Conservation (phyloP, 2,888 invertebrate genomes). For the Mallateleia sp. region DNA sequence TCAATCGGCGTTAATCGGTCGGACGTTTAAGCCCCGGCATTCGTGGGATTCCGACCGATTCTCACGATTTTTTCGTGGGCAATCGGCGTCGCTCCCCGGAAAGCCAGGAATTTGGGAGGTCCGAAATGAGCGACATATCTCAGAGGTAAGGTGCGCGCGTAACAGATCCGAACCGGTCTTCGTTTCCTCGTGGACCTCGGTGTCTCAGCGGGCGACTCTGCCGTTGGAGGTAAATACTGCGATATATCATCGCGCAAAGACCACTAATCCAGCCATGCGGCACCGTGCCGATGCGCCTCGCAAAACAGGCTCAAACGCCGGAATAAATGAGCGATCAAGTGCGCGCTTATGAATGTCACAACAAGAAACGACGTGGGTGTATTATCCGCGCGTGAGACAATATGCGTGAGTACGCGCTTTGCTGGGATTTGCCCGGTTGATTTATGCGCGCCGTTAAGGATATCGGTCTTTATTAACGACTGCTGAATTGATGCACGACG, state of each 20-base stretch:
- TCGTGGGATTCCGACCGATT: constrained; percentile 57
- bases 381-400: constrained; percentile 62
- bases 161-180: constrained; percentile 42
- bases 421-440: constrained; percentile 12
- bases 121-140: neutral
- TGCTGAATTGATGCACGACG: no score
- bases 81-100: constrained; percentile 9
- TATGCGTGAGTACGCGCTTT: neutral
- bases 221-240: constrained; percentile 82
- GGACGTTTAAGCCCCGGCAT: constrained; percentile 46
- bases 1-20: constrained; percentile 46
- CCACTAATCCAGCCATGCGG: constrained; percentile 84
- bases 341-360: constrained; percentile 51
- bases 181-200: constrained; percentile 73
- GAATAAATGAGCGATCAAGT: constrained; percentile 66
- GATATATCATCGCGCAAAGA: constrained; percentile 87
- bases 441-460: neutral
- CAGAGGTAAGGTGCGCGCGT: neutral
- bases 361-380: constrained; percentile 59
- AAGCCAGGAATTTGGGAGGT: constrained; percentile 40
- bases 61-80: constrained; percentile 54
- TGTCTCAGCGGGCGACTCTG: constrained; percentile 83
- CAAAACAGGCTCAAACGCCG: constrained; percentile 30
- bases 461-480: neutral
- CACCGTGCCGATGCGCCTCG: neutral